Conservation (phyloP, 2,888 invertebrate species). For the Laothoe populi region DNA sequence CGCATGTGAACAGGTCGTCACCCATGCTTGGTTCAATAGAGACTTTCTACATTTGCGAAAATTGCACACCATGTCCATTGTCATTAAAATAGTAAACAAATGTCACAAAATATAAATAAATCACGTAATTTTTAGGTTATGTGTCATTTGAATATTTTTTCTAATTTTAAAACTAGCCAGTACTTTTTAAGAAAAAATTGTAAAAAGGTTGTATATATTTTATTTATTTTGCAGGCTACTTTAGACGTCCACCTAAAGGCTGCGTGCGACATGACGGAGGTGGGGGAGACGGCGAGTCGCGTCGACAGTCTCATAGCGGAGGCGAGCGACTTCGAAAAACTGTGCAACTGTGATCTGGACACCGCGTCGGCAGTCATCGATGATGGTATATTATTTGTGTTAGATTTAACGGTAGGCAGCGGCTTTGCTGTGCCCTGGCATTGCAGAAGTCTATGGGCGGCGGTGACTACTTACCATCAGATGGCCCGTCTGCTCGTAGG, state of each 20-base stretch:
- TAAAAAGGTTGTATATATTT: neutral
- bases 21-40: conserved; percentile 77
- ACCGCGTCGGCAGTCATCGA: conserved; percentile 92
- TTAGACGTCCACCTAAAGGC: conserved; percentile 92
- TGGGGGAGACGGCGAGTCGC: conserved; percentile 93
- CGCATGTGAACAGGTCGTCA: conserved; percentile 83
- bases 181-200: neutral
- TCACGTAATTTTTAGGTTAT: conserved; percentile 30
- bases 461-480: too few relatives aligned
- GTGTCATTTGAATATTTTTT: conserved; percentile 26
- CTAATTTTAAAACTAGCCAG: neutral
- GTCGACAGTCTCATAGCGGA: conserved; percentile 92
- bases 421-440: too few relatives aligned
- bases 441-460: too few relatives aligned
- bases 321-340: conserved; percentile 90
- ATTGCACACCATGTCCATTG: conserved; percentile 79
- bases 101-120: neutral
- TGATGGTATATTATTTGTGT: too few relatives aligned
- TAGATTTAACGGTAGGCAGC: too few relatives aligned
- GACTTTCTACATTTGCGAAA: conserved; percentile 80
- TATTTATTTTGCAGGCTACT: conserved; percentile 79
- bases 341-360: conserved; percentile 92
- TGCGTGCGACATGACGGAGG: conserved; percentile 93
- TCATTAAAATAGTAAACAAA: conserved; percentile 11
- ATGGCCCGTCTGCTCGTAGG: too few relatives aligned